These are phyloP conservation scores for Nasonia giraulti DNA, from an alignment of 1,140 invertebrate genomes.

Conservation along the genomic window DNA sequence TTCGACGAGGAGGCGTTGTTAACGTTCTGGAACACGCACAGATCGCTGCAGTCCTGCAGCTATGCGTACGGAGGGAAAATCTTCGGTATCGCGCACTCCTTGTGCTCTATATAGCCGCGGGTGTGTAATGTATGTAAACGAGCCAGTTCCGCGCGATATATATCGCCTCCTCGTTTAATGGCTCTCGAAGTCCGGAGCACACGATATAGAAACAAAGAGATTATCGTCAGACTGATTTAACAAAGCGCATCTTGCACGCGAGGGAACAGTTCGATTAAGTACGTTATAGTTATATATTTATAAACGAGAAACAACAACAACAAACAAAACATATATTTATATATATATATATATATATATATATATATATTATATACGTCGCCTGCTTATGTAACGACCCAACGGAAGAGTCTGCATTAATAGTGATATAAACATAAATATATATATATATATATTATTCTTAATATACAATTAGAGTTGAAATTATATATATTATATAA, in stretches of 20 bases:
- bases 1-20: not conserved
- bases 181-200: conserved; percentile 17
- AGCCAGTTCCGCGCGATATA: not conserved
- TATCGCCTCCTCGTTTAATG: conserved; percentile 22
- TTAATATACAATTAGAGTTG: conserved; percentile 33
- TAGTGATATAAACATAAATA: conserved; percentile 38
- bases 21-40: no score
- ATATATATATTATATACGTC: not conserved
- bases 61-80: not conserved
- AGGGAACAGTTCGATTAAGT: conserved; percentile 56
- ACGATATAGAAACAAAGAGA: conserved; percentile 29
- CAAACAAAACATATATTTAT: not conserved
- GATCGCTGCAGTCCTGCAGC: no score
- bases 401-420: conserved; percentile 41
- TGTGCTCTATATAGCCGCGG: not conserved
- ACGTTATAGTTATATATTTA: conserved; percentile 30
- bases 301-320: not conserved
- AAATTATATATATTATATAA: conserved; percentile 13
- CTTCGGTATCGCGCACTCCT: not conserved
- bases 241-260: conserved; percentile 44
- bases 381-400: conserved; percentile 35
- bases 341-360: no score
- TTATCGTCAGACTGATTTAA: conserved; percentile 58
- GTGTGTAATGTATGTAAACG: conserved; percentile 8
- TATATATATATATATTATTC: not conserved